Conservation (phyloP, 1,140 invertebrate genomes). For the Eriosoma lanigerum region DNA sequence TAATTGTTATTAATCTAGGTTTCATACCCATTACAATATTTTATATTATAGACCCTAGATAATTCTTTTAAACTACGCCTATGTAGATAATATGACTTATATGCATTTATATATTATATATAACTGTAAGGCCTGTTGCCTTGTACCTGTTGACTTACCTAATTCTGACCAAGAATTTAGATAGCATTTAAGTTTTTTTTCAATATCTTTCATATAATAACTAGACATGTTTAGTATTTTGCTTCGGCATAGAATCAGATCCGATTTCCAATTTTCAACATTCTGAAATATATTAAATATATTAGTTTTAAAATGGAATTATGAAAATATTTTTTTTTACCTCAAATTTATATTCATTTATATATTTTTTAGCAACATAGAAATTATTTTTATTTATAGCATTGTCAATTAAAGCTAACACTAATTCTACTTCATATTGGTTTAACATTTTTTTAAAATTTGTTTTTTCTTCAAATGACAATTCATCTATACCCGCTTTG, state of each 20-base stretch:
- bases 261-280: conserved; percentile 2
- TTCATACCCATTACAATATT: too few relatives aligned
- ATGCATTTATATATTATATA: too few relatives aligned
- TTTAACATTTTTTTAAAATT: not conserved
- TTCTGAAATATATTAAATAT: conserved; percentile 14
- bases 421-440: conserved; percentile 12
- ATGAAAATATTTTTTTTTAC: not conserved
- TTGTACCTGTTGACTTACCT: not conserved
- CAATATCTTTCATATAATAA: not conserved
- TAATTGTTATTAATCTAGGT: too few relatives aligned
- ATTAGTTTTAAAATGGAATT: not conserved
- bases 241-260: not conserved
- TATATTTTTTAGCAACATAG: conserved; percentile 22
- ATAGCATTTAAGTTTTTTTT: conserved; percentile 31
- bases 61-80: too few relatives aligned
- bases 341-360: conserved; percentile 2
- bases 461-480: conserved; percentile 9
- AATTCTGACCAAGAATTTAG: conserved; percentile 28
- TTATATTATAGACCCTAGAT: too few relatives aligned
- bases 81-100: not conserved
- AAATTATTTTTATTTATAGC: conserved; percentile 30
- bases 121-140: too few relatives aligned
- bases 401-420: conserved; percentile 1
- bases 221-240: conserved; percentile 20
- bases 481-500: not conserved